Conservation (phyloP, 2,113 vertebrate genomes). For the Rhodinocichla rosea region DNA sequence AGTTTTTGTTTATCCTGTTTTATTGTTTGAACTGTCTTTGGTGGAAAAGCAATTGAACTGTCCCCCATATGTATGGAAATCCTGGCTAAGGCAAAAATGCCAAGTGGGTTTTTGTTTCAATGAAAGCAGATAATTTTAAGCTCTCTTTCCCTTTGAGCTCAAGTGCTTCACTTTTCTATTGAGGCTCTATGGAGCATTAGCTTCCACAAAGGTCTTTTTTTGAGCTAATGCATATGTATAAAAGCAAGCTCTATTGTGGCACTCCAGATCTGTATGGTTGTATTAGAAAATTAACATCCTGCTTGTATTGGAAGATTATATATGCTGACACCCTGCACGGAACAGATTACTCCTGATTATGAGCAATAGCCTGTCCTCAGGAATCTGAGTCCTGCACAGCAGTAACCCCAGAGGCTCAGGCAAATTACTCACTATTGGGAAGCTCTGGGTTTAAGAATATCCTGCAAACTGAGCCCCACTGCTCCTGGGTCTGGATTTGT, state of each 20-base stretch:
- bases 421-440: rapidly evolving
- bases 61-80: neutral
- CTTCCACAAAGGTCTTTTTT: neutral
- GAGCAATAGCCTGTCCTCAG: neutral
- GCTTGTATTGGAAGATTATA: conserved; percentile 9
- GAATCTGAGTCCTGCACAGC: neutral
- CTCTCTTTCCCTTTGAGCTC: neutral
- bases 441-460: neutral
- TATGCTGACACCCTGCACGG: neutral
- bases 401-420: neutral
- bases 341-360: neutral
- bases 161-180: conserved; percentile 1
- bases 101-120: conserved; percentile 22
- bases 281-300: conserved; percentile 24
- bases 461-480: neutral
- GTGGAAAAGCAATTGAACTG: neutral
- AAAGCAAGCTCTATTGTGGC: neutral
- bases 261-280: neutral
- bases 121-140: conserved; percentile 24
- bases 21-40: neutral
- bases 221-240: conserved; percentile 6
- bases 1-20: neutral
- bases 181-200: neutral
- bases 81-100: neutral
- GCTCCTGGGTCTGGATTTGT: neutral